Percentiles rank a stretch among this genome's conserved stretches.
Conservation (phyloP, 2,797 vertebrate species). For the Acanthornis magna region DNA sequence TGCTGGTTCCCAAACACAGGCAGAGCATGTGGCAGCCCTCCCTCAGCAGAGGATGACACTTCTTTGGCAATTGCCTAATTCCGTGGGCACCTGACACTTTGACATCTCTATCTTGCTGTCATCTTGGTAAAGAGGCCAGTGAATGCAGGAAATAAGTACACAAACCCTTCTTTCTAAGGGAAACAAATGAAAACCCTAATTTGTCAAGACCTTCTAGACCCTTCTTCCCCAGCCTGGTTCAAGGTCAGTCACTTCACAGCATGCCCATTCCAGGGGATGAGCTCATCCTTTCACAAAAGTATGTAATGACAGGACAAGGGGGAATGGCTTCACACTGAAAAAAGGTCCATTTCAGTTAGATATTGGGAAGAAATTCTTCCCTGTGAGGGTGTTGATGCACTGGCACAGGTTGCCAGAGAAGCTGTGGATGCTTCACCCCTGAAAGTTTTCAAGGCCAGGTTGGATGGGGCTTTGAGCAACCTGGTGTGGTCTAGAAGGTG, state of each 20-base stretch:
- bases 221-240: background rate
- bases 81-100: background rate
- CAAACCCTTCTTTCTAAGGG: background rate
- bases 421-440: background rate
- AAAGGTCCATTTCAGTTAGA: background rate
- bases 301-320: background rate
- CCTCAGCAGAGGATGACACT: background rate
- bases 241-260: background rate
- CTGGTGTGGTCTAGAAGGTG: too few species aligned
- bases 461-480: background rate
- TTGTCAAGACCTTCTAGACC: background rate
- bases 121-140: background rate
- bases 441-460: background rate
- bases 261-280: background rate
- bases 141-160: background rate
- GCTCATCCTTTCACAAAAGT: background rate
- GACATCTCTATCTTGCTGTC: background rate
- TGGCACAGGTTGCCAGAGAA: background rate
- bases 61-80: background rate
- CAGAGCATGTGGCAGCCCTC: background rate
- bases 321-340: background rate
- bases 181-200: background rate
- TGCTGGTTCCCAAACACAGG: background rate
- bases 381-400: background rate
- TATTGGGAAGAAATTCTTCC: background rate